These are phyloP conservation scores for Zaprionus ghesquierei DNA, from an alignment of 1,140 invertebrate species.

Conservation along the genomic window DNA sequence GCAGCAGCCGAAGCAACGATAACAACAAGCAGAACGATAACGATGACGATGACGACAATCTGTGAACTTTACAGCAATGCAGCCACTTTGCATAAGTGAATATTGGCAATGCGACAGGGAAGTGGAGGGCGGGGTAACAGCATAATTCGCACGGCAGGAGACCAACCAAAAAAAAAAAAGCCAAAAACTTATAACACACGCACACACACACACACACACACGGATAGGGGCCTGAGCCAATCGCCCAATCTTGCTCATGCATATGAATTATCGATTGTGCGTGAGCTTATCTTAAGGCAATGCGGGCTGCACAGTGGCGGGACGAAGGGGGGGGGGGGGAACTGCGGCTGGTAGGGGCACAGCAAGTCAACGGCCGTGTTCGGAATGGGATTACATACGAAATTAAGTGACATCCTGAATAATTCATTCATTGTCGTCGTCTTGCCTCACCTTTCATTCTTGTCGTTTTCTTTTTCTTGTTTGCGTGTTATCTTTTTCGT, in stretches of 20 bases:
- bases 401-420: slow-evolving; percentile 61
- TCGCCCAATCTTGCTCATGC: slow-evolving; percentile 32
- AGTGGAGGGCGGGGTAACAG: not conserved
- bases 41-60: slow-evolving; percentile 57
- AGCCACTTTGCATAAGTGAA: slow-evolving; percentile 64
- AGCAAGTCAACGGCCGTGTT: slow-evolving; percentile 47
- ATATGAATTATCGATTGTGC: slow-evolving; percentile 79
- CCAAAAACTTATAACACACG: not conserved
- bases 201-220: not conserved
- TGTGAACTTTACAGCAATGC: slow-evolving; percentile 36
- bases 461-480: not conserved
- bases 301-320: not conserved
- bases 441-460: not conserved
- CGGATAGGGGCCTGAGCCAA: not conserved
- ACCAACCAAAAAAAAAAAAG: slow-evolving; percentile 42
- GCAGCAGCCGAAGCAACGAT: slow-evolving; percentile 11
- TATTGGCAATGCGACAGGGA: slow-evolving; percentile 11
- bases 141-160: slow-evolving; percentile 70
- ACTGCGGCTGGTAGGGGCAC: too few relatives aligned
- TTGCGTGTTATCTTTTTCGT: slow-evolving; percentile 11
- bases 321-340: too few relatives aligned
- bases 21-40: slow-evolving; percentile 19
- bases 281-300: slow-evolving; percentile 40
- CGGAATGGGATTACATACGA: slow-evolving; percentile 67
- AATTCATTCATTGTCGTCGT: slow-evolving; percentile 53